A percentile compares a stretch with the other conserved stretches of the same genome.
phyloP scores from a whole-genome alignment of 2,797 vertebrate genomes.

The Nannoperca australis region DNA sequence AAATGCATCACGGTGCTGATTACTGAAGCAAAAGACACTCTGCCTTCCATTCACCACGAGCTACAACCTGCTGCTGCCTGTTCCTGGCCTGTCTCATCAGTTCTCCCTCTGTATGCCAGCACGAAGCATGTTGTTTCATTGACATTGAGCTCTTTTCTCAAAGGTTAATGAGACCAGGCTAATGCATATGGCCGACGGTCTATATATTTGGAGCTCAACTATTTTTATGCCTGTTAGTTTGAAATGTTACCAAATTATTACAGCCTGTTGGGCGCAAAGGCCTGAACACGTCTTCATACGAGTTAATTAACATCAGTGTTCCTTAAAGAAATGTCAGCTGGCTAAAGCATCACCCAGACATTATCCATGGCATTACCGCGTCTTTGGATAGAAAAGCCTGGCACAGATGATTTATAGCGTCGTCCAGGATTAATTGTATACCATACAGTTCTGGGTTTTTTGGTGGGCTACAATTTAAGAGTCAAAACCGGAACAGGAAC shows the following conservation, averaged over 20 bases:
- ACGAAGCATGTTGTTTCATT: not conserved
- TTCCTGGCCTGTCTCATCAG: not conserved
- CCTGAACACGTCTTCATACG: not conserved
- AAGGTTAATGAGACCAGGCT: constrained; percentile 22
- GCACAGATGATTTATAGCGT: not conserved
- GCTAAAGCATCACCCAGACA: not conserved
- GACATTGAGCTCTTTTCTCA: constrained; percentile 1
- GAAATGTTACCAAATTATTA: constrained; percentile 12
- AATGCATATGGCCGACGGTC: not conserved
- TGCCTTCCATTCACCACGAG: not conserved
- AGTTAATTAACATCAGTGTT: constrained; percentile 30
- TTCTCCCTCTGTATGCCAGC: not conserved
- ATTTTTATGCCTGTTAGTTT: not conserved
- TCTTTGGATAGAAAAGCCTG: not conserved
- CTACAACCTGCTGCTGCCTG: not conserved
- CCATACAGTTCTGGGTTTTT: not conserved
- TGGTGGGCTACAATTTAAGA: not conserved
- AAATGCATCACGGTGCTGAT: not conserved
- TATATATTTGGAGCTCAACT: not conserved
- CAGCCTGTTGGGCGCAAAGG: constrained; percentile 11
- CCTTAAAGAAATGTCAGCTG: constrained; percentile 14
- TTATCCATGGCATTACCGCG: not conserved
- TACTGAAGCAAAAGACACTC: not conserved
- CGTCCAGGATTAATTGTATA: not conserved
- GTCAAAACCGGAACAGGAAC: not conserved